Percentiles rank a stretch among this genome's conserved stretches.
These are phyloP conservation scores for Peribatodes rhomboidaria DNA, from an alignment of 2,888 invertebrate genomes.

Conservation along the genomic window DNA sequence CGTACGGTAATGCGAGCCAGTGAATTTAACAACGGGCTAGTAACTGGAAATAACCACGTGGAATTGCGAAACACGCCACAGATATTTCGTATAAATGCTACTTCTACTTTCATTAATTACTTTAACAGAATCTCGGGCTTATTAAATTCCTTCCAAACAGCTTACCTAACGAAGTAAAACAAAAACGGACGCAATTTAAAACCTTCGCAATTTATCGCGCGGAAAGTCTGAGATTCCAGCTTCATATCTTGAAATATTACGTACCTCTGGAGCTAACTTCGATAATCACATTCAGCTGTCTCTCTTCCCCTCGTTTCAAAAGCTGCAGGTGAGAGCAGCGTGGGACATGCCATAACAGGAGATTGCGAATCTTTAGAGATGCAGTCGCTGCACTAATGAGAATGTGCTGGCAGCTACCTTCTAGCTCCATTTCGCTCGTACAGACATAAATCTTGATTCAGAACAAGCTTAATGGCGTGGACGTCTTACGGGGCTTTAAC, in stretches of 20 bases:
- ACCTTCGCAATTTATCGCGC: constrained; percentile 30
- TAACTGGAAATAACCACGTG: background rate
- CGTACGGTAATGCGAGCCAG: background rate
- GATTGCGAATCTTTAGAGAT: constrained; percentile 29
- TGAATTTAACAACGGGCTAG: background rate
- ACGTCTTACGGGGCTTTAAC: constrained; percentile 1
- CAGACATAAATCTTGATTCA: constrained; percentile 4
- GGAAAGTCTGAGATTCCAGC: constrained; percentile 29
- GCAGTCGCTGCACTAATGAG: constrained; percentile 28
- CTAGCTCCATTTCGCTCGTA: background rate
- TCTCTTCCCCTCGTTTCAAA: constrained; percentile 5
- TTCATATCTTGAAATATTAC: constrained; percentile 41
- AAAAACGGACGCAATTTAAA: constrained; percentile 26
- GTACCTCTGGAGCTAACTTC: constrained; percentile 2
- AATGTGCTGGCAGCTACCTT: constrained; percentile 14
- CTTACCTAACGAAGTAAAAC: constrained; percentile 1
- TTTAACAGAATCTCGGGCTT: background rate
- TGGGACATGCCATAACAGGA: constrained; percentile 21
- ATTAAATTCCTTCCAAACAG: background rate
- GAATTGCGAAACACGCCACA: background rate
- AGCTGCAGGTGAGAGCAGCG: constrained; percentile 4
- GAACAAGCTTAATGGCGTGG: background rate
- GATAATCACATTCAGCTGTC: constrained; percentile 15
- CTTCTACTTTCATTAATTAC: too few species aligned
- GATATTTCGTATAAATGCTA: too few species aligned